phyloP scores from a whole-genome alignment of 2,113 vertebrate genomes.

The Pseudopodoces humilis region DNA sequence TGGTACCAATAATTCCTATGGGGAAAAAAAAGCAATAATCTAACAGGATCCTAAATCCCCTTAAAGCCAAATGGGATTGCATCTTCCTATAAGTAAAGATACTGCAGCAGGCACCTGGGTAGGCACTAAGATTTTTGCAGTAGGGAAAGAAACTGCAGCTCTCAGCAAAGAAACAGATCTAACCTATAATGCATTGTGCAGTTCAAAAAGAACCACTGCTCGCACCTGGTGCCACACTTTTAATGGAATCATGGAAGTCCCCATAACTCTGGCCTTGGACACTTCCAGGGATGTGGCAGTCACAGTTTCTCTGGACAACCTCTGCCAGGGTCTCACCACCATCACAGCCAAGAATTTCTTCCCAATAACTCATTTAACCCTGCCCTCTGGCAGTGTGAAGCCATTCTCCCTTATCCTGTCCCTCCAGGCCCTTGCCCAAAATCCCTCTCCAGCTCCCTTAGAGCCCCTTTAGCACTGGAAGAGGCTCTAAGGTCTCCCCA shows the following conservation, averaged over 20 bases:
- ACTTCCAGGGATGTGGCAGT: neutral
- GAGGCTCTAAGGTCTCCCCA: neutral
- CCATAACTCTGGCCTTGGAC: neutral
- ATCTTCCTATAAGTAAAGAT: neutral
- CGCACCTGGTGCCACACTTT: neutral
- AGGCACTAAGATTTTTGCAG: neutral
- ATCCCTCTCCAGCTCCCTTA: neutral
- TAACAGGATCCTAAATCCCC: neutral
- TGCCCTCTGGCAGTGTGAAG: neutral
- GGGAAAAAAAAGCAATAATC: rapidly evolving
- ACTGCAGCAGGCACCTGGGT: neutral
- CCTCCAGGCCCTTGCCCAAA: neutral
- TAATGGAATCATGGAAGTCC: neutral
- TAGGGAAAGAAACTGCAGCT: neutral
- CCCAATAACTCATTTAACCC: neutral
- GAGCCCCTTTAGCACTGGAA: neutral
- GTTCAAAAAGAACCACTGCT: neutral
- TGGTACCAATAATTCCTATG: neutral
- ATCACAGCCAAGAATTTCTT: neutral
- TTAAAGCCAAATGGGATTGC: neutral
- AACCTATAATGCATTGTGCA: neutral
- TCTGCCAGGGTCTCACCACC: neutral
- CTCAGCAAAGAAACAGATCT: neutral
- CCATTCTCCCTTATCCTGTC: neutral
- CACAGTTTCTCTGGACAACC: neutral